Percentiles rank a stretch among this genome's conserved stretches.
Conservation (phyloP, 2,797 vertebrate genomes). For the Taenioides sp. region DNA sequence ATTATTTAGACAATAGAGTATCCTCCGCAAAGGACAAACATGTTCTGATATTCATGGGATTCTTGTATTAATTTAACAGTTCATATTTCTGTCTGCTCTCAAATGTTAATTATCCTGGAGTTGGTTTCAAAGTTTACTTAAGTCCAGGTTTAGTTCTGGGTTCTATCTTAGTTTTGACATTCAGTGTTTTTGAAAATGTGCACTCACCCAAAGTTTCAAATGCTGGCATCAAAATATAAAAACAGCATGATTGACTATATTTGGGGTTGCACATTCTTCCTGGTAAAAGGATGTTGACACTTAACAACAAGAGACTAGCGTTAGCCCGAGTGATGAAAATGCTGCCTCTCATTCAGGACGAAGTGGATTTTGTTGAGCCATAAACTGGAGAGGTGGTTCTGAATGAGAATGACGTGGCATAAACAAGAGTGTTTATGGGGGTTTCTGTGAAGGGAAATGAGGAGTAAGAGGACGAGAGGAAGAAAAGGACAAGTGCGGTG, state of each 20-base stretch:
- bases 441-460: slow-evolving; percentile 44
- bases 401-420: slow-evolving; percentile 66
- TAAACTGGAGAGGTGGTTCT: slow-evolving; percentile 51
- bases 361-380: slow-evolving; percentile 43
- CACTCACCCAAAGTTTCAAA: background rate
- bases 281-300: slow-evolving; percentile 28
- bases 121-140: too few relatives aligned
- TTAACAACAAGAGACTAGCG: slow-evolving; percentile 38
- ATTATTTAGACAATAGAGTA: too few relatives aligned
- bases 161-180: background rate
- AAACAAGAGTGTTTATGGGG: slow-evolving; percentile 58
- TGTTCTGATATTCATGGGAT: too few relatives aligned
- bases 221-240: background rate
- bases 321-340: slow-evolving; percentile 36
- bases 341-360: slow-evolving; percentile 41
- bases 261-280: slow-evolving; percentile 11
- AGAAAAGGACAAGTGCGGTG: slow-evolving; percentile 43
- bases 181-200: background rate
- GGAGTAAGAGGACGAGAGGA: slow-evolving; percentile 17
- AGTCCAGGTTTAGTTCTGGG: background rate
- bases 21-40: too few relatives aligned
- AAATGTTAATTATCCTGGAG: too few relatives aligned
- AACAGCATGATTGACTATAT: background rate
- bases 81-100: too few relatives aligned
- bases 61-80: too few relatives aligned